Conservation (phyloP, 2,113 vertebrate genomes). For the Solenodon paradoxus region DNA sequence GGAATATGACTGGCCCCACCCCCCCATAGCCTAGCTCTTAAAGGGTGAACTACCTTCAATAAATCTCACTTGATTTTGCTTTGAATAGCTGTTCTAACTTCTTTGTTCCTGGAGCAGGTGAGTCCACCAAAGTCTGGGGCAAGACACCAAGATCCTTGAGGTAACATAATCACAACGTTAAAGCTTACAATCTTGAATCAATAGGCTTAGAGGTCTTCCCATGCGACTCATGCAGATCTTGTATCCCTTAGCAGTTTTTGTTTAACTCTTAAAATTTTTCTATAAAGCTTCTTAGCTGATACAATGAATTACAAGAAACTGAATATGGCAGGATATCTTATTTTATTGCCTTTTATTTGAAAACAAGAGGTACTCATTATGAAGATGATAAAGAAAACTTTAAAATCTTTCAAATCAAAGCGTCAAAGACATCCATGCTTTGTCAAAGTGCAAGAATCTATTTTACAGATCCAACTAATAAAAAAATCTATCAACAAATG, state of each 20-base stretch:
- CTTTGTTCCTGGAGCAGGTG: too few species aligned
- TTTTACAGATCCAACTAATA: background rate
- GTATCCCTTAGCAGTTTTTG: background rate
- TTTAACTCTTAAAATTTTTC: background rate
- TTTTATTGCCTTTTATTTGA: background rate
- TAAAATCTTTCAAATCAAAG: background rate
- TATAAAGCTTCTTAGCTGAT: constrained; percentile 7
- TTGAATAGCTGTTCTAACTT: too few species aligned
- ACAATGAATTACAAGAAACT: background rate
- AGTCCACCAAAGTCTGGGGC: too few species aligned
- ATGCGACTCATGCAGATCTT: background rate
- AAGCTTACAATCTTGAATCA: background rate
- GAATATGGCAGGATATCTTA: background rate
- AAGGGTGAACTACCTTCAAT: too few species aligned
- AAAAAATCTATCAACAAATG: background rate
- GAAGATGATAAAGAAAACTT: background rate
- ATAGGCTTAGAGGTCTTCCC: background rate
- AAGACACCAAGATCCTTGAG: too few species aligned
- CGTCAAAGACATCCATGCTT: background rate
- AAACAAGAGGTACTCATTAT: background rate
- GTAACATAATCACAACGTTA: background rate
- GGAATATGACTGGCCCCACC: too few species aligned
- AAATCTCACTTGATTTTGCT: too few species aligned
- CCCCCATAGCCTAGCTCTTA: too few species aligned
- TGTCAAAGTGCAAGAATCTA: background rate